Percentiles rank a stretch among this genome's conserved stretches.
phyloP scores from a whole-genome alignment of 2,888 invertebrate species.

The Scaptomyza cyrtandrae region DNA sequence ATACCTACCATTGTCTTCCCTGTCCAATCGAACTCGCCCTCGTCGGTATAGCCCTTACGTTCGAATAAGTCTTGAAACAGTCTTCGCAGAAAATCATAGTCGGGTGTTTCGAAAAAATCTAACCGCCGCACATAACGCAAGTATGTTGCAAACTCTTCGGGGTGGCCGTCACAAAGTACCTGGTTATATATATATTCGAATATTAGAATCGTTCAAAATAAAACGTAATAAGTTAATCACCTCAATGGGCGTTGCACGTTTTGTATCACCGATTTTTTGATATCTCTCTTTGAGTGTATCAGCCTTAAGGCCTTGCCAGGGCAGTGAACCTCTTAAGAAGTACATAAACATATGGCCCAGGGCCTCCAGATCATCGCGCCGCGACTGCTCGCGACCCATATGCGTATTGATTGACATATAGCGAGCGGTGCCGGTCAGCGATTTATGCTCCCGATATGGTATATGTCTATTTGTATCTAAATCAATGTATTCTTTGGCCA shows the following conservation, averaged over 20 bases:
- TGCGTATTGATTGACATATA: conserved; percentile 99
- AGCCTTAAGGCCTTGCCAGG: conserved; percentile 99
- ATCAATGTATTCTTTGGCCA: conserved; percentile 99
- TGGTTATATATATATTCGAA: no score
- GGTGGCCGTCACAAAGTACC: conserved; percentile 93
- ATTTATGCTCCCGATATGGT: conserved; percentile 99
- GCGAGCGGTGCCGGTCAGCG: conserved; percentile 99
- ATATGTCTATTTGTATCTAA: conserved; percentile 99
- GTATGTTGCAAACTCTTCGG: conserved; percentile 99
- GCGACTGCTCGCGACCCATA: conserved; percentile 99
- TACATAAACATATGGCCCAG: conserved; percentile 99
- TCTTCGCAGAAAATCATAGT: conserved; percentile 98
- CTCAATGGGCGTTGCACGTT: conserved; percentile 99
- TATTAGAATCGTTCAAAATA: conserved; percentile 4
- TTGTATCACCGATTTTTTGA: conserved; percentile 99
- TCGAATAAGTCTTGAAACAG: conserved; percentile 97
- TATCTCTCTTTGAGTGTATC: conserved; percentile 99
- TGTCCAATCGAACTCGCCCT: conserved; percentile 98
- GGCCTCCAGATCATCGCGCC: conserved; percentile 99
- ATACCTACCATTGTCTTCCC: conserved; percentile 90
- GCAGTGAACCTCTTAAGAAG: conserved; percentile 99
- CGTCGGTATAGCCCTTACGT: conserved; percentile 93
- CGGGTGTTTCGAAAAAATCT: conserved; percentile 99
- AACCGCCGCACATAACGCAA: conserved; percentile 97
- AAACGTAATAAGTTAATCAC: conserved; percentile 83